Evolutionary conservation across 2,113 vertebrate species (phyloP).

Genomic region (Phrynocephalus versicolor): DNA sequence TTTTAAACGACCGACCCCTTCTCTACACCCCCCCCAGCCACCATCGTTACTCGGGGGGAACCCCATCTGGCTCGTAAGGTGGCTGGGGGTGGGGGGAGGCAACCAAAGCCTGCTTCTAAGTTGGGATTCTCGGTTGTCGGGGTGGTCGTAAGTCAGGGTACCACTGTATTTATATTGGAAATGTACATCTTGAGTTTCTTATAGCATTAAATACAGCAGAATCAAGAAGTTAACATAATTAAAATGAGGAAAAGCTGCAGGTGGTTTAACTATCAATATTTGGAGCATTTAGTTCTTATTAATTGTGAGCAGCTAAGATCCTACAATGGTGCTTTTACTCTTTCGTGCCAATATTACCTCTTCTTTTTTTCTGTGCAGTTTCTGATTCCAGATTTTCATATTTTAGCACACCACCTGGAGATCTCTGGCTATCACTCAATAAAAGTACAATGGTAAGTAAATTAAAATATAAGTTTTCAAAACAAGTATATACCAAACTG

Average conservation of each 20-base stretch:
- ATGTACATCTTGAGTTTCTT: neutral
- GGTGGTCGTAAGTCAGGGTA: no score
- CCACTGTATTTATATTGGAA: no score
- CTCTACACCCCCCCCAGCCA: no score
- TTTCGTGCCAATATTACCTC: neutral
- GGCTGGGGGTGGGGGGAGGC: no score
- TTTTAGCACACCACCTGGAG: neutral
- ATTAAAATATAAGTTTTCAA: no score
- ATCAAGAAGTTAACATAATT: neutral
- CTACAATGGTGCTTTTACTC: neutral
- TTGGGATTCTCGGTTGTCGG: no score
- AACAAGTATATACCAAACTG: no score
- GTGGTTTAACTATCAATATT: neutral
- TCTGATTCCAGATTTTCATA: neutral
- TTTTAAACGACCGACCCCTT: no score
- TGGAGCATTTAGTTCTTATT: neutral
- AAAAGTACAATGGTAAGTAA: neutral
- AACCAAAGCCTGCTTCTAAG: no score
- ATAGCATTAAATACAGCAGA: neutral
- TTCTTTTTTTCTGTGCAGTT: neutral
- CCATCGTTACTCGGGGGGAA: no score
- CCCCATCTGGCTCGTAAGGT: no score
- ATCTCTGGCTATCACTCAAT: neutral
- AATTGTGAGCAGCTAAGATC: no score
- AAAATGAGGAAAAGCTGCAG: neutral